Conservation (phyloP, 2,113 vertebrate species). For the Anthoscopus minutus region DNA sequence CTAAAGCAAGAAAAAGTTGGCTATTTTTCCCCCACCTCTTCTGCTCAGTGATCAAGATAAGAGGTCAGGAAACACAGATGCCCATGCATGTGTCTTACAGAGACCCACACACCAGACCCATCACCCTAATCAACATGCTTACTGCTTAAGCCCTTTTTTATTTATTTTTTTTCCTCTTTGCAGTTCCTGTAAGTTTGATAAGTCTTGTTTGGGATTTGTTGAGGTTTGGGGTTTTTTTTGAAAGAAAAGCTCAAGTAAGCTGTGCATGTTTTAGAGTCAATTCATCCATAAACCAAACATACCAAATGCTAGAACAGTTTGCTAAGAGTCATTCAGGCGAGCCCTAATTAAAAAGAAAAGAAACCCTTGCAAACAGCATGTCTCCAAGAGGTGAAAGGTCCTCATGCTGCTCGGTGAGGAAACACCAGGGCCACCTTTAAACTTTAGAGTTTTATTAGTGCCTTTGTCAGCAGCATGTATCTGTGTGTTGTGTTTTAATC, state of each 20-base stretch:
- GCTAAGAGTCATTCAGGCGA: neutral
- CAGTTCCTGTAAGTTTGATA: neutral
- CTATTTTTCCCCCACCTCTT: fast-evolving
- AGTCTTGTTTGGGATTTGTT: neutral
- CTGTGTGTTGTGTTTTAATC: conserved; percentile 26
- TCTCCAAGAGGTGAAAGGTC: conserved; percentile 50
- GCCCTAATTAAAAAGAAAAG: conserved; percentile 46
- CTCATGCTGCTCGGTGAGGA: neutral
- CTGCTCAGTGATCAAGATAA: neutral
- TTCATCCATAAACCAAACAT: conserved; percentile 7
- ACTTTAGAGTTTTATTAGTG: conserved; percentile 57
- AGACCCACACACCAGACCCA: neutral
- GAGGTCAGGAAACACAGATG: neutral
- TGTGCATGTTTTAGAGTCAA: neutral
- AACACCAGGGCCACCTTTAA: conserved; percentile 62
- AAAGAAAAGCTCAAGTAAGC: neutral
- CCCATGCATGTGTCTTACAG: neutral
- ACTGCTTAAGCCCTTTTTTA: neutral
- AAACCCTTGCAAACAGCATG: conserved; percentile 32
- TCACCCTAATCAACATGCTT: neutral
- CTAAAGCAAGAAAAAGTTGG: neutral
- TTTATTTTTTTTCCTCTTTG: neutral
- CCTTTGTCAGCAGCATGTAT: conserved; percentile 54
- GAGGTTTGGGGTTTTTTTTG: neutral
- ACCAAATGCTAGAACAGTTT: neutral